phyloP scores from a whole-genome alignment of 2,888 invertebrate species.

The Stenodema calcarata region DNA sequence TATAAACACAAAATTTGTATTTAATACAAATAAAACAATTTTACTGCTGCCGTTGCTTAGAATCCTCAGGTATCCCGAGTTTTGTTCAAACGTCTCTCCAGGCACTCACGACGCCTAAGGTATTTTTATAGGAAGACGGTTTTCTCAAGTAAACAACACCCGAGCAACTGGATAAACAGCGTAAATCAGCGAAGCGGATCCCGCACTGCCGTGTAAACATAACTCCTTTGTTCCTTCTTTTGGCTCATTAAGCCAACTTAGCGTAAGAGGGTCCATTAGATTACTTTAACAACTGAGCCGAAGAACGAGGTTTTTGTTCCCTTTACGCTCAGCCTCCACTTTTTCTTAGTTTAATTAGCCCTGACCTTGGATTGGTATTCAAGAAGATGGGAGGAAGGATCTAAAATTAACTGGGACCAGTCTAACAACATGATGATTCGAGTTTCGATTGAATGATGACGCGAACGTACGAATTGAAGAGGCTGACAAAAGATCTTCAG shows the following conservation, averaged over 20 bases:
- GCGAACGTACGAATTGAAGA: no score
- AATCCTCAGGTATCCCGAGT: background rate
- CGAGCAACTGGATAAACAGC: background rate
- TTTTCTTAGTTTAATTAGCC: background rate
- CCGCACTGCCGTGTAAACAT: background rate
- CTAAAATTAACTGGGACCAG: no score
- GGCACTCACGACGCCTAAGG: background rate
- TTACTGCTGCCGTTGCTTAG: no score
- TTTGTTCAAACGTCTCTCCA: background rate
- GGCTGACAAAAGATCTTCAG: no score
- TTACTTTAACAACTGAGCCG: background rate
- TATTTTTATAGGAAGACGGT: background rate
- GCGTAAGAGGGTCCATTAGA: background rate
- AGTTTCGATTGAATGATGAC: no score
- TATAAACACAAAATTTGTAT: no score
- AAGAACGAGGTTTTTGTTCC: background rate
- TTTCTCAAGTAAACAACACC: background rate
- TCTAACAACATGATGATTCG: no score
- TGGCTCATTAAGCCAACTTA: background rate
- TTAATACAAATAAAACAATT: no score
- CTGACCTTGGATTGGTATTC: background rate
- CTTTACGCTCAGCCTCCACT: background rate
- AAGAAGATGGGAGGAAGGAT: background rate
- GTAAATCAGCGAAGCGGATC: background rate
- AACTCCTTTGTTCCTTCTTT: background rate